Evolutionary conservation across 2,797 vertebrate species (phyloP).

Genomic region (Notolabrus celidotus): DNA sequence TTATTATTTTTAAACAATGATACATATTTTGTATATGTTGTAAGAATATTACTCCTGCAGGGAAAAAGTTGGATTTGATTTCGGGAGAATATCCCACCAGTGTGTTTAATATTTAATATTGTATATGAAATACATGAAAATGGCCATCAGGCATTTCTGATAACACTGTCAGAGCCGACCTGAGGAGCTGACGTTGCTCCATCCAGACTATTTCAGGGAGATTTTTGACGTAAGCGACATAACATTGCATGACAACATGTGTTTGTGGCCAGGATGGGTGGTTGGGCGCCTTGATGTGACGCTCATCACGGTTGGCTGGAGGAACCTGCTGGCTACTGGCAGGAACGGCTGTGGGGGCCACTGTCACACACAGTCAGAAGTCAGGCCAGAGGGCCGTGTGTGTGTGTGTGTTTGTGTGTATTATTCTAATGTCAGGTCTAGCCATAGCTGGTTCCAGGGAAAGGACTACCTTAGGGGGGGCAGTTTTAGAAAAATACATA

Average conservation of each 20-base stretch:
- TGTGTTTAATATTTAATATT: neutral
- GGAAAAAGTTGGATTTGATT: neutral
- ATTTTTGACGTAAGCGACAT: conserved; percentile 67
- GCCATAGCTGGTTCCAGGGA: conserved; percentile 34
- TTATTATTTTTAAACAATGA: neutral
- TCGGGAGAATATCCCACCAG: neutral
- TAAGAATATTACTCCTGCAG: neutral
- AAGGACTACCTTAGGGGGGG: conserved; percentile 44
- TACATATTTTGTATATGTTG: neutral
- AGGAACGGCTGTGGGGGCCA: conserved; percentile 54
- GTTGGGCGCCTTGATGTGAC: conserved; percentile 75
- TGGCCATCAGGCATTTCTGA: conserved; percentile 20
- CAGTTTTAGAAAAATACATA: conserved; percentile 36
- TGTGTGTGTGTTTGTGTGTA: conserved; percentile 40
- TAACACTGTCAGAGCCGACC: conserved; percentile 35
- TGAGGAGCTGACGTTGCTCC: conserved; percentile 33
- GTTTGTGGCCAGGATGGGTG: conserved; percentile 61
- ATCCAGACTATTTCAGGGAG: conserved; percentile 62
- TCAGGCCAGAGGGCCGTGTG: conserved; percentile 63
- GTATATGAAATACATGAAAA: neutral
- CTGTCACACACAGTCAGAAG: conserved; percentile 74
- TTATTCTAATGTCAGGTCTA: conserved; percentile 51
- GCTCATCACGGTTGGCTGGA: conserved; percentile 76
- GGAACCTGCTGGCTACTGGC: conserved; percentile 70
- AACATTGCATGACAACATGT: conserved; percentile 80